Evolutionary conservation across 2,797 vertebrate species (phyloP), one percentile per base, ranked within the genome.

Genomic region (Delichon dasypus): DNA sequence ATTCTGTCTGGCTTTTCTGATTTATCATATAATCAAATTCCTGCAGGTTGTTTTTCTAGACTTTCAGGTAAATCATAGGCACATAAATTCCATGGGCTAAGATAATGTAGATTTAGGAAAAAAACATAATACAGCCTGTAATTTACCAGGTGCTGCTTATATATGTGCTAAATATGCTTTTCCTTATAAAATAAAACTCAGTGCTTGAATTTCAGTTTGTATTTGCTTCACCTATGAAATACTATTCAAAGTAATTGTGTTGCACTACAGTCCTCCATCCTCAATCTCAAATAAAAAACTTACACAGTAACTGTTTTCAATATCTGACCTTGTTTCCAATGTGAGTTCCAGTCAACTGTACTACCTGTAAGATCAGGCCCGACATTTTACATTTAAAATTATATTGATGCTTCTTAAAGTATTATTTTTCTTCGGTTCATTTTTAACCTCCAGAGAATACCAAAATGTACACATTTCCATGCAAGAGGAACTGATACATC

Each of bases 1-100:
- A 97, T 85, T 88, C 89, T 85, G 90, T 89, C 85, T 91, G 77
- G 60, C 58, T 96, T 93, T 92, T 84, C 68, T 95, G 73, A 97
- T 83, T 90, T 88, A 87, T 66, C 85, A 96, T 92, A 78, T 74
- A 93, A 95, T 84, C 89, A 95, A 85, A 83, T 94, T 42, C 66
- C 75, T 90, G 83, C 67, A 80, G 38, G 92, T 38, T 47, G 80
- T 74, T 87, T 85, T 96, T 96, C 92, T 48, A 83, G 58, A 67
- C 67, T 77, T 89, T 88, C 85, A 87, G 93, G 88, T 29, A 93
- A 76, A 88, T 70, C 95, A 91, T 1, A 71, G 10, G 45, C 60
- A 83, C 36, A 68, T 21, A 85, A 72, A 70, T 48, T 85, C 29
- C 42, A 42, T 45, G 62, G 50, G 60, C 44, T 47, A 77, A 85